Conservation (phyloP, 2,888 invertebrate genomes). For the Oxyscelio sp. region DNA sequence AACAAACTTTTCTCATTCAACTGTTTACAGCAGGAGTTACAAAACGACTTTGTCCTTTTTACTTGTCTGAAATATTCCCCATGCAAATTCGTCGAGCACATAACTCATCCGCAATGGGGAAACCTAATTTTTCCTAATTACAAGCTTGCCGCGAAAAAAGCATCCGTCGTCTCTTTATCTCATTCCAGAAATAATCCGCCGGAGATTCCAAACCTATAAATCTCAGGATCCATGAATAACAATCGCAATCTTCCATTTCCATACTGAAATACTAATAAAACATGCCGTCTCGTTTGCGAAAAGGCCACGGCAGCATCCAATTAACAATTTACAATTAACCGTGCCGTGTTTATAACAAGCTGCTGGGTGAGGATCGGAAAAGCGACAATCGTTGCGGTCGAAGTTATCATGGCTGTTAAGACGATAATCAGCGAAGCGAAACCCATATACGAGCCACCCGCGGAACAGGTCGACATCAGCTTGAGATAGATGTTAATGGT, state of each 20-base stretch:
- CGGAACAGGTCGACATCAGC: conserved; percentile 69
- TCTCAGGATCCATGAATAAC: conserved; percentile 58
- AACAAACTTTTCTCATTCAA: neutral
- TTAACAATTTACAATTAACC: conserved; percentile 61
- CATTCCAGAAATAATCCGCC: conserved; percentile 53
- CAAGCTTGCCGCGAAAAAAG: conserved; percentile 32
- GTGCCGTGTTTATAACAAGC: conserved; percentile 62
- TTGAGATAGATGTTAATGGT: conserved; percentile 73
- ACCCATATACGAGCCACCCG: conserved; percentile 73
- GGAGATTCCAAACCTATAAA: conserved; percentile 26
- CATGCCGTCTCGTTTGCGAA: conserved; percentile 52
- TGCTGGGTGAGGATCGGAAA: conserved; percentile 65
- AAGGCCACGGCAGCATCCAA: conserved; percentile 36
- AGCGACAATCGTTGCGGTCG: conserved; percentile 66
- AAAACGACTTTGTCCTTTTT: neutral
- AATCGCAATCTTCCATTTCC: conserved; percentile 56
- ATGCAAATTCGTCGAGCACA: neutral
- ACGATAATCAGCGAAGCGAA: conserved; percentile 76
- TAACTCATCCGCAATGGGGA: neutral
- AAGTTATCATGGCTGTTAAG: conserved; percentile 78
- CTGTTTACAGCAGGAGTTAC: neutral
- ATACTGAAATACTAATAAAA: conserved; percentile 57
- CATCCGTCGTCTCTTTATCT: conserved; percentile 26
- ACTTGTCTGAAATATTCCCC: neutral
- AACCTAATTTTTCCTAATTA: conserved; percentile 55